Conservation (phyloP, 2,113 vertebrate genomes). For the Oryzias curvinotus region DNA sequence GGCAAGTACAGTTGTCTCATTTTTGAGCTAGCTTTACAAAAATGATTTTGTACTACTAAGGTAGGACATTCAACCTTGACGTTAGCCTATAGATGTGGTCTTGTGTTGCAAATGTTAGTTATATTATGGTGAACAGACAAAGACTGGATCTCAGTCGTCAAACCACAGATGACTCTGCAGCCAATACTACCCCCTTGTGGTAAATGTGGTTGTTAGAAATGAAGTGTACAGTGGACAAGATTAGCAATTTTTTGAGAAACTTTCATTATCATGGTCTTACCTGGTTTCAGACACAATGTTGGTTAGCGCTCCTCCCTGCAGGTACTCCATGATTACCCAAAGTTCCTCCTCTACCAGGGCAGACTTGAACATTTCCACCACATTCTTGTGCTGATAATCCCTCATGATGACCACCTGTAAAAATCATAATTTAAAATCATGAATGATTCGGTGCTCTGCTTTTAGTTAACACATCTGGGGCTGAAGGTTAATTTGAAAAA, state of each 20-base stretch:
- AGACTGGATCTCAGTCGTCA: constrained; percentile 13
- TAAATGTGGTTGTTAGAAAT: constrained; percentile 27
- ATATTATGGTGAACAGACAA: neutral
- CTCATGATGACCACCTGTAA: constrained; percentile 98
- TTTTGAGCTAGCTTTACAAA: too few species aligned
- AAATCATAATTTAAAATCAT: neutral
- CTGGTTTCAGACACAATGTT: constrained; percentile 98
- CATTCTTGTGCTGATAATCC: constrained; percentile 95
- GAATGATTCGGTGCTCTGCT: too few species aligned
- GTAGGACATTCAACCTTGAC: too few species aligned
- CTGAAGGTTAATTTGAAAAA: too few species aligned
- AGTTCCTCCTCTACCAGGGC: constrained; percentile 97
- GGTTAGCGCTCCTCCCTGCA: constrained; percentile 96
- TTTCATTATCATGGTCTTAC: constrained; percentile 61
- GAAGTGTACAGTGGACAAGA: constrained; percentile 16
- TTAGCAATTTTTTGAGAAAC: neutral
- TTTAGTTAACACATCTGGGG: too few species aligned
- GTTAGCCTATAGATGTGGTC: too few species aligned
- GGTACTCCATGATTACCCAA: constrained; percentile 99
- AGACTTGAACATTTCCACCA: constrained; percentile 99
- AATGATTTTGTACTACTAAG: too few species aligned
- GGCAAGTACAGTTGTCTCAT: too few species aligned
- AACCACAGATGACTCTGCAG: constrained; percentile 6
- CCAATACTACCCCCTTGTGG: constrained; percentile 72
- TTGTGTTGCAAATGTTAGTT: constrained; percentile 5